A percentile compares a stretch with the other conserved stretches of the same genome.
Evolutionary conservation across 2,888 invertebrate species (phyloP).

Genomic region (Zygaena filipendulae): DNA sequence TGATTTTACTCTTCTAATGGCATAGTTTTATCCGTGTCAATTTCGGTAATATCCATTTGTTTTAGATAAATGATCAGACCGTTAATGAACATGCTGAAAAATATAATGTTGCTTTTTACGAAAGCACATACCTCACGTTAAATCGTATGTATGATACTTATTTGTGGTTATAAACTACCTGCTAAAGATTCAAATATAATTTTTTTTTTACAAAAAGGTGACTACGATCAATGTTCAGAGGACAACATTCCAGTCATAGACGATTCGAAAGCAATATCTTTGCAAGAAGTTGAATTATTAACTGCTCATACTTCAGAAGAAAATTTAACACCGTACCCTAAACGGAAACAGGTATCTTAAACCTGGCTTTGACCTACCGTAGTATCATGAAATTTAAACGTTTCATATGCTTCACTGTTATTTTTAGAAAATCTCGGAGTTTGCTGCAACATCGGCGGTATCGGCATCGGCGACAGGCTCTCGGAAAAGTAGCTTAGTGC

Average conservation of each 20-base stretch:
- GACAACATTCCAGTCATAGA: conserved; percentile 39
- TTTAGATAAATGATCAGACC: conserved; percentile 14
- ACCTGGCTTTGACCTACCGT: too few relatives aligned
- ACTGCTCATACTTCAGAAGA: conserved; percentile 30
- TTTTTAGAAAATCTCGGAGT: too few relatives aligned
- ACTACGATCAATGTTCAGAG: conserved; percentile 49
- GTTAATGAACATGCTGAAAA: conserved; percentile 9
- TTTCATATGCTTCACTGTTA: too few relatives aligned
- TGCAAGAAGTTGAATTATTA: conserved; percentile 47
- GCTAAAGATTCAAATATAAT: too few relatives aligned
- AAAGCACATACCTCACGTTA: conserved; percentile 36
- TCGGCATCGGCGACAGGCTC: conserved; percentile 27
- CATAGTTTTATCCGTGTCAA: too few relatives aligned
- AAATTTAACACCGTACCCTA: too few relatives aligned
- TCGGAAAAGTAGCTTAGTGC: conserved; percentile 35
- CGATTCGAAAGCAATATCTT: conserved; percentile 39
- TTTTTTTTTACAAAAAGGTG: too few relatives aligned
- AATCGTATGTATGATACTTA: conserved; percentile 47
- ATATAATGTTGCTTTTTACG: conserved; percentile 26
- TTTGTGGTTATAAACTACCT: too few relatives aligned
- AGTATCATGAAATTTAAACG: too few relatives aligned
- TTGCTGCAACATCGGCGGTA: conserved; percentile 28
- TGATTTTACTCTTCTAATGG: too few relatives aligned
- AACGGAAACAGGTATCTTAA: too few relatives aligned
- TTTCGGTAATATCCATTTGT: too few relatives aligned